These are phyloP conservation scores for Pitta sordida DNA, from an alignment of 2,113 vertebrate species.

Conservation along the genomic window DNA sequence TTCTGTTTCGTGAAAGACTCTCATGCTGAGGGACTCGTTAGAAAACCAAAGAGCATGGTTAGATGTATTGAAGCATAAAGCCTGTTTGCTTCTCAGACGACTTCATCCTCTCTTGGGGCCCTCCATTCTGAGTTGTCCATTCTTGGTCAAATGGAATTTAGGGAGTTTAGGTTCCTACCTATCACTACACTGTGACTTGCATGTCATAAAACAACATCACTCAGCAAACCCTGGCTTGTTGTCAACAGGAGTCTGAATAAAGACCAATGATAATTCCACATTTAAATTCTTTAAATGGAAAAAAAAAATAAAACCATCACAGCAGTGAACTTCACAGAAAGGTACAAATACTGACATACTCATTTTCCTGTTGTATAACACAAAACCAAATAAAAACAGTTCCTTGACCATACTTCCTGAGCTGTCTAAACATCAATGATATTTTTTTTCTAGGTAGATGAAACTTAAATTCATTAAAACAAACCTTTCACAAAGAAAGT, in stretches of 20 bases:
- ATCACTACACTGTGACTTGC: background rate
- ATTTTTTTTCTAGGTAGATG: background rate
- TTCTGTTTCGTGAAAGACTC: background rate
- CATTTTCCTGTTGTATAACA: background rate
- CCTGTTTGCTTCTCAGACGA: background rate
- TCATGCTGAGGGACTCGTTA: background rate
- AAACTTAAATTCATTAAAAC: background rate
- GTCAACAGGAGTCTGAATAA: background rate
- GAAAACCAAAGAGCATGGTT: background rate
- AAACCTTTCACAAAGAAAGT: background rate
- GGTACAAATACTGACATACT: background rate
- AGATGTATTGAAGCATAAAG: background rate
- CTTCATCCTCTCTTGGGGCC: background rate
- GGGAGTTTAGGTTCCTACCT: fast-evolving
- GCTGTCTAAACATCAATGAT: background rate
- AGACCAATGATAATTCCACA: background rate
- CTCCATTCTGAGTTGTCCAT: background rate
- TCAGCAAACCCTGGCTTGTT: background rate
- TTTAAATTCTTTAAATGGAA: background rate
- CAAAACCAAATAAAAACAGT: background rate
- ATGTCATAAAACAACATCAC: background rate
- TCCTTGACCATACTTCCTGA: background rate
- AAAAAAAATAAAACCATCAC: background rate
- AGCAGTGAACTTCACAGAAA: background rate
- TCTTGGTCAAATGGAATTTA: background rate